Base-by-base conservation (phyloP, 2,888 invertebrate species). In the Petrophora chlorosata region DNA sequence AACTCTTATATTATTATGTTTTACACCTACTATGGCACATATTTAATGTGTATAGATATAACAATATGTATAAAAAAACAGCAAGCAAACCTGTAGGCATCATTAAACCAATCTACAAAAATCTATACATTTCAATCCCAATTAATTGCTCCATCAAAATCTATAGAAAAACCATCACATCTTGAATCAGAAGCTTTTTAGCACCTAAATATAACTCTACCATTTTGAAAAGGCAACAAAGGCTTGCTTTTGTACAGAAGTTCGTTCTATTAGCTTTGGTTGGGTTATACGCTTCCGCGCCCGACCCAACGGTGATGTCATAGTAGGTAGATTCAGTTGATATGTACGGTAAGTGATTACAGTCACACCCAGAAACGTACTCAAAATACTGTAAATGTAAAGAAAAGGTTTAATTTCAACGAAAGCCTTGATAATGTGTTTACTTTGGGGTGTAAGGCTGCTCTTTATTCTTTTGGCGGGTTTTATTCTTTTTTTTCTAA, bases 241-340 rank as follows among this genome's bases (percentile, higher is more conserved):
- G n/a, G n/a, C n/a, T n/a, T n/a, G n/a, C 17, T 19, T 39, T 39
- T 43, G 23, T 51, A 41, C 17, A 32, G 19, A 47, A 30, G 9
- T 28, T 30, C 50, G 30, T 35, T 35, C 22, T 3, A 16, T 44
- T 39, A 3, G 26, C 70, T 53, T 73, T 60, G 59, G 82, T 52
- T 76, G 88, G 71, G 40, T 86, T 72, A 75, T 67, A 70, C 55
- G 58, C 70, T 68, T 65, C 73, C 74, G 70, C 77, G 79, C 79
- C 79, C 78, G 71, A 65, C 64, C 63, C 62, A 47, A 10, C n/a
- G 79, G 73, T 85, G 85, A 87, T 83, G 83, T 86, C 88, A 87
- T 73, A 56, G 54, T 61, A 28, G n/a, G 52, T 70, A 76, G 77
- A 36, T 79, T 79, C 72, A 72, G 70, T 73, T 81, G 84, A 85